phyloP scores from a whole-genome alignment of 2,113 vertebrate species.

The Centrocercus urophasianus region DNA sequence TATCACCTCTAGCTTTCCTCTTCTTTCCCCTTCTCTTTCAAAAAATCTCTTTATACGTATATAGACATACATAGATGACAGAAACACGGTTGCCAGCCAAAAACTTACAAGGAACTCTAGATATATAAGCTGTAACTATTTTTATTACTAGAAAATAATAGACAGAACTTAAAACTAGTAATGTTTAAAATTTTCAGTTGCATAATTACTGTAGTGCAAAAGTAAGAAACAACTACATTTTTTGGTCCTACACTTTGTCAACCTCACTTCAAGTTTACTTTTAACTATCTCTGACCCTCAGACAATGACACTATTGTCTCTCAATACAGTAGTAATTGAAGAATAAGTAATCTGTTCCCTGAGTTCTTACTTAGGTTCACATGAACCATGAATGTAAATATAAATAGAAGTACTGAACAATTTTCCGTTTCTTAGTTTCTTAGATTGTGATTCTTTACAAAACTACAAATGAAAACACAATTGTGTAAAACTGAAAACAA shows the following conservation, averaged over 20 bases:
- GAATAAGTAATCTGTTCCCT: background rate
- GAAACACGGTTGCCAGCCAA: background rate
- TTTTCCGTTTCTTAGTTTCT: background rate
- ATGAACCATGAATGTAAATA: background rate
- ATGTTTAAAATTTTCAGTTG: background rate
- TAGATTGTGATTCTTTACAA: background rate
- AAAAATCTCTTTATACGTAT: background rate
- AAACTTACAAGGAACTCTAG: background rate
- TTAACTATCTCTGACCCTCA: background rate
- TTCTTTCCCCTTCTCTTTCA: background rate
- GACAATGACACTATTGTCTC: background rate
- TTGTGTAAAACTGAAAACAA: background rate
- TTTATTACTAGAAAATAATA: background rate
- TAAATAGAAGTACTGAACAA: background rate
- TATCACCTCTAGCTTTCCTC: background rate
- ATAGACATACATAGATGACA: background rate
- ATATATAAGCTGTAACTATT: background rate
- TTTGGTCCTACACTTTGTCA: background rate
- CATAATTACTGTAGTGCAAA: background rate
- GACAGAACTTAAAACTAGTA: background rate
- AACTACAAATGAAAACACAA: background rate
- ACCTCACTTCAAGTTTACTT: background rate
- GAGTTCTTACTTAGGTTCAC: background rate
- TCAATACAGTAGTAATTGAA: background rate
- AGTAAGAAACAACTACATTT: background rate